Evolutionary conservation across 2,113 vertebrate genomes (phyloP).

Genomic region (Oreotragus oreotragus): DNA sequence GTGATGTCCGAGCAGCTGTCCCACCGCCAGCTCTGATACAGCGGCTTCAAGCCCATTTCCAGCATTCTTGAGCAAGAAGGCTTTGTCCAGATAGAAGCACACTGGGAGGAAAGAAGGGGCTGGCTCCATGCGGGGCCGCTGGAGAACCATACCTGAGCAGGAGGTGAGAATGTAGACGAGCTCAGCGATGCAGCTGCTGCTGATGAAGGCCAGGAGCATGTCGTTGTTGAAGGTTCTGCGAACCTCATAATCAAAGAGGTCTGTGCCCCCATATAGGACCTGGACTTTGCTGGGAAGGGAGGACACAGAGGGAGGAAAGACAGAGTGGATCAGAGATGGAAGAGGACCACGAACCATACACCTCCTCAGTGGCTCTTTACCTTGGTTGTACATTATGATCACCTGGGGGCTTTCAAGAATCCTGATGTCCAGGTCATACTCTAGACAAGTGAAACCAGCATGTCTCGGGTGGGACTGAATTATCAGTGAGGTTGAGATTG

Average conservation of each 20-base stretch:
- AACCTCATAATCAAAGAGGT: constrained; percentile 97
- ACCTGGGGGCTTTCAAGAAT: background rate
- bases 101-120: background rate
- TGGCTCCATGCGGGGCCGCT: accelerated
- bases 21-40: background rate
- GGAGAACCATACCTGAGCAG: constrained; percentile 88
- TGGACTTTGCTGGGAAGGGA: constrained; percentile 89
- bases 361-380: background rate
- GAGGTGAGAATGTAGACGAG: constrained; percentile 96
- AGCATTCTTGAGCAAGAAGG: background rate
- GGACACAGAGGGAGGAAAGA: background rate
- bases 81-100: background rate
- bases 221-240: constrained; percentile 96
- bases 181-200: constrained; percentile 92
- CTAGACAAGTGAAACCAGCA: background rate
- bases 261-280: constrained; percentile 95
- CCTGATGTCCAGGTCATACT: background rate
- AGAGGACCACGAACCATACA: background rate
- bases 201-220: constrained; percentile 95
- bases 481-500: background rate
- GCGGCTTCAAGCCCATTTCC: background rate
- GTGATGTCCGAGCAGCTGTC: background rate
- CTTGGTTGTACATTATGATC: background rate
- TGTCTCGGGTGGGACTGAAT: background rate
- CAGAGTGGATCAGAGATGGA: background rate